Evolutionary conservation across 2,888 invertebrate genomes (phyloP), one percentile per base, ranked within the genome.

Genomic region (Belgica antarctica): DNA sequence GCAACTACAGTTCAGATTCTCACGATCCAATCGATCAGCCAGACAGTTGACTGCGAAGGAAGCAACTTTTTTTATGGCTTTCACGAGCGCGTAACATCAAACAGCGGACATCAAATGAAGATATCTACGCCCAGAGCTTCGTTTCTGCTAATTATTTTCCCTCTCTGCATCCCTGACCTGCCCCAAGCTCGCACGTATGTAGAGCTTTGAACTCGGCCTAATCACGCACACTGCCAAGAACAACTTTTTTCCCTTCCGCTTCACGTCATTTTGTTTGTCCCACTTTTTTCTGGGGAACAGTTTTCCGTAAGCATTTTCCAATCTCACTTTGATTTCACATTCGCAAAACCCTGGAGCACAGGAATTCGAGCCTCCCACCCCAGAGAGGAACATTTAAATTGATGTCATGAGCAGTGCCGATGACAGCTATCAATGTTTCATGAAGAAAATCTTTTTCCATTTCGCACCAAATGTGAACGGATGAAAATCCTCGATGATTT

Each of bases 171-270:
- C 10, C 36, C 8, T 17, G 47, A 47, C 47, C 47, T 47, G 15
- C 12, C 47, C 47, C 47, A 47, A 47, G 17, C 5, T 15, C 17
- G n/a, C 4, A n/a, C 47, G n/a, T 17, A 47, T 17, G 10, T 15
- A n/a, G 47, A 15, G n/a, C 17, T 47, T 47, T 47, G 47, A 47
- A 47, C 47, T 47, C 47, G 47, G 47, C 47, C 47, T 47, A n/a
- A 47, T 47, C 47, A n/a, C 47, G 17, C 17, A 47, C 17, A 47
- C 17, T 5, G 4, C 7, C 5, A 47, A 7, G 17, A 47, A 47
- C n/a, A 47, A 47, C 8, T 34, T 10, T 10, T 10, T 47, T 15
- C 15, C 47, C n/a, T 15, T 15, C 47, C n/a, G 17, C 47, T 47
- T 12, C 17, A n/a, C 47, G 12, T n/a, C n/a, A 12, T 5, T 8